Evolutionary conservation across 2,797 vertebrate genomes (phyloP).

Genomic region (Myotis vivesi): DNA sequence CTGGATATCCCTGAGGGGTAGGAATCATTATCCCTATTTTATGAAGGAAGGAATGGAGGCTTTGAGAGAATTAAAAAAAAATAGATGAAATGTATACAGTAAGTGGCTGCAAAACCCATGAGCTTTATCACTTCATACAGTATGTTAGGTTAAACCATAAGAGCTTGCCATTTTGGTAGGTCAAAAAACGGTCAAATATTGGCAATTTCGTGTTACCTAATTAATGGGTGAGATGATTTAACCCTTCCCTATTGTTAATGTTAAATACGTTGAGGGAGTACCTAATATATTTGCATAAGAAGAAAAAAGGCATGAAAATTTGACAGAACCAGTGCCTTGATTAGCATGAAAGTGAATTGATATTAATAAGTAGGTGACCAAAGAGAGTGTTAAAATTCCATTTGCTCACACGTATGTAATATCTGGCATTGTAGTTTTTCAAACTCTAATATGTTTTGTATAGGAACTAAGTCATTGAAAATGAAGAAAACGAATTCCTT

Average conservation of each 20-base stretch:
- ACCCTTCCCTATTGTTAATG: background rate
- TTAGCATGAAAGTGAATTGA: background rate
- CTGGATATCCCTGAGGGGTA: background rate
- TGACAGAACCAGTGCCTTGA: background rate
- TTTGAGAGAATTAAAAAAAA: background rate
- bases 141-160: background rate
- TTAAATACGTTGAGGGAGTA: background rate
- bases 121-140: background rate
- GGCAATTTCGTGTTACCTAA: background rate
- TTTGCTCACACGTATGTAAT: background rate
- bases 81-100: background rate
- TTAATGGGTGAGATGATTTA: background rate
- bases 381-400: background rate
- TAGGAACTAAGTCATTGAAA: background rate
- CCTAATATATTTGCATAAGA: background rate
- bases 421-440: background rate
- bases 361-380: background rate
- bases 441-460: constrained; percentile 10
- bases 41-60: background rate
- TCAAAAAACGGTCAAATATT: background rate
- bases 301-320: background rate
- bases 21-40: background rate
- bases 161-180: background rate
- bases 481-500: background rate
- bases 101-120: background rate